phyloP scores from a whole-genome alignment of 2,113 vertebrate genomes.

The Octodon degus region DNA sequence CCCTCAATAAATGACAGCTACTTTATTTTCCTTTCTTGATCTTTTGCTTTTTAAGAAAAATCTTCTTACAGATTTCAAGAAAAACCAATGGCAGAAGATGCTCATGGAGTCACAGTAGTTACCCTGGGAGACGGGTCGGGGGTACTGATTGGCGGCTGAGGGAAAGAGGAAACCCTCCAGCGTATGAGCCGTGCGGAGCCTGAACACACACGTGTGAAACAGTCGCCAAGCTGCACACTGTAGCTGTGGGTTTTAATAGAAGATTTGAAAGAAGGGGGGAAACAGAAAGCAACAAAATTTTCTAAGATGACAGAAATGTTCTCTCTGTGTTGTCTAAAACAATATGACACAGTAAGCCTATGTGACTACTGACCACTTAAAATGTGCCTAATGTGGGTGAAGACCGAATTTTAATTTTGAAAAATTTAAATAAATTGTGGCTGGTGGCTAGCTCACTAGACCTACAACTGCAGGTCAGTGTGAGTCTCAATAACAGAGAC shows the following conservation, averaged over 20 bases:
- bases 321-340: background rate
- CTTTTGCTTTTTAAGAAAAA: background rate
- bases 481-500: background rate
- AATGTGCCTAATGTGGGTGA: background rate
- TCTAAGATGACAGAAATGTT: background rate
- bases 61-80: background rate
- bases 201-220: rapidly evolving
- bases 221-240: background rate
- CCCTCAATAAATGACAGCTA: background rate
- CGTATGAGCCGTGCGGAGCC: rapidly evolving
- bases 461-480: rapidly evolving
- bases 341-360: rapidly evolving
- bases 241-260: background rate
- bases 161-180: rapidly evolving
- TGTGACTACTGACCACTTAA: no score
- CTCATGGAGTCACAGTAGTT: background rate
- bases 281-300: background rate
- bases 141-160: background rate
- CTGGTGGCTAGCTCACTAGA: background rate
- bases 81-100: background rate
- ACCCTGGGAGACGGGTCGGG: background rate
- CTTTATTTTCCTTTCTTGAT: background rate
- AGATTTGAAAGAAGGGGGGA: background rate
- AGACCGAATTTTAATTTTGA: background rate
- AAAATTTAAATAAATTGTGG: background rate